Evolutionary conservation across 2,113 vertebrate species (phyloP), one percentile per base, ranked within the genome.

Genomic region (Crypturellus undulatus): DNA sequence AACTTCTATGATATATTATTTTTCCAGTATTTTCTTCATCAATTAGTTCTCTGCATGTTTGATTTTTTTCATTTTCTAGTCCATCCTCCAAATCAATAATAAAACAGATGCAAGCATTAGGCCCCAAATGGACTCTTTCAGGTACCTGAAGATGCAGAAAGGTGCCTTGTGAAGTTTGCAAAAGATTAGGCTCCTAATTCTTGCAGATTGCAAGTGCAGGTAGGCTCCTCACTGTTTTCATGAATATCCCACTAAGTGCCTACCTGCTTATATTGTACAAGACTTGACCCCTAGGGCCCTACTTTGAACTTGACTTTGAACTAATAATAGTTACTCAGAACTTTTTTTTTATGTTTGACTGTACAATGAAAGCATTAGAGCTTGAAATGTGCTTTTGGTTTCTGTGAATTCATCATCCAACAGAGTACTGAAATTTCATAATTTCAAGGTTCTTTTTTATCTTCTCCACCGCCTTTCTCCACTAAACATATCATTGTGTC

Each of bases 21-120:
- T 67, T 78, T 71, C 34, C 49, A 51, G 12, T 71, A 60, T 68
- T 73, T 82, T 80, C 3, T 4, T 62, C 52, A 90, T 56, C 7
- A 56, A 10, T 81, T 43, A 64, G 36, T 92, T 87, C 9, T 90
- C 34, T 93, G 10, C 58, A 30, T 82, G 69, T 77, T 94, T 95
- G 81, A 92, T 92, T 89, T 89, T 56, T 79, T 94, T 89, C 89
- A 87, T 68, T 94, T 40, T 28, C 34, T 84, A 60, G 70, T 94
- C 77, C 36, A 79, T 87, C 40, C 79, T 96, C 70, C 8, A 47
- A 94, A 88, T 86, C 81, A 90, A 76, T 93, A 72, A 91, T 75
- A 75, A 82, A 94, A 70, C 42, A 94, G 60, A 80, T 77, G 78
- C 85, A 91, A 85, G 80, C 43, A 56, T 51, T 87, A 65, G 51